These are phyloP conservation scores for Slavum lentiscoides DNA, from an alignment of 2,888 invertebrate genomes.

Conservation along the genomic window DNA sequence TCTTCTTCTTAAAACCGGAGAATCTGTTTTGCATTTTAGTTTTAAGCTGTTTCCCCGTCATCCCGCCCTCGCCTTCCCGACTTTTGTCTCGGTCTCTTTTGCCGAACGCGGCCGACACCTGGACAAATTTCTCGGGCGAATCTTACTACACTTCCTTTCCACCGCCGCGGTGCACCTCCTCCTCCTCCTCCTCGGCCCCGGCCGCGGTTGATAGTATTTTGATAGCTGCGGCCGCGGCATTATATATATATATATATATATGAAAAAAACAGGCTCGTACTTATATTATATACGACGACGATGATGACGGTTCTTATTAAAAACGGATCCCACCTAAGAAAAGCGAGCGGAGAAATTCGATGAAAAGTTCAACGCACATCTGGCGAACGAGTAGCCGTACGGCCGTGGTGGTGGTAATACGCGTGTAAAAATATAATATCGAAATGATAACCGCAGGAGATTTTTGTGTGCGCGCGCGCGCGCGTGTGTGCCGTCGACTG, in stretches of 20 bases:
- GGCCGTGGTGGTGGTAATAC: too few species aligned
- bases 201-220: constrained; percentile 44
- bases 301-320: constrained; percentile 23
- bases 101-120: constrained; percentile 28
- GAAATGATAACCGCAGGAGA: constrained; percentile 20
- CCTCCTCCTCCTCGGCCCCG: too few species aligned
- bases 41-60: constrained; percentile 9
- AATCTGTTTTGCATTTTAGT: constrained; percentile 47
- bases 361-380: neutral
- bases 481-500: too few species aligned
- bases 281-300: neutral
- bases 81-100: too few species aligned
- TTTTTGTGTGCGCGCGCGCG: too few species aligned
- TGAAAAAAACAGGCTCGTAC: neutral
- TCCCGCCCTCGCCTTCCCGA: neutral
- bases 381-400: too few species aligned
- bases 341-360: neutral
- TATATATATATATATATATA: neutral
- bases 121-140: constrained; percentile 33
- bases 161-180: too few species aligned
- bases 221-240: constrained; percentile 40
- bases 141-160: neutral
- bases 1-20: constrained; percentile 16
- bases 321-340: constrained; percentile 15
- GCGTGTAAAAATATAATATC: constrained; percentile 31